These are phyloP conservation scores for Diplogasteroides magnus DNA, from an alignment of 1,140 invertebrate species.

Conservation along the genomic window DNA sequence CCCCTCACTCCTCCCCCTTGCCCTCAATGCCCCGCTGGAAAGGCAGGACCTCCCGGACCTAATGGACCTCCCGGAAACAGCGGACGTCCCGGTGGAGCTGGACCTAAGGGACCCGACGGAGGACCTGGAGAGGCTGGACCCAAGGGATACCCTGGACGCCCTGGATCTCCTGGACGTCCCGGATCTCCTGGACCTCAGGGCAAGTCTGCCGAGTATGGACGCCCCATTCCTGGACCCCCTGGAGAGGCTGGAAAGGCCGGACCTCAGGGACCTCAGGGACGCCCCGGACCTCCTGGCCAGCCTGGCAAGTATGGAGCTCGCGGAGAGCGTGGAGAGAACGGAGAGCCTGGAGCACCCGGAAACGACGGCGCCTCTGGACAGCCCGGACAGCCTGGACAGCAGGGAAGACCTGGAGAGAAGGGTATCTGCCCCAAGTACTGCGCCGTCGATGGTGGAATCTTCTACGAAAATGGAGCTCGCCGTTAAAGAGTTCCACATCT, in stretches of 20 bases:
- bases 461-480: slow-evolving; percentile 50
- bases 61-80: slow-evolving; percentile 29
- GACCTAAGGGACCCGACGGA: slow-evolving; percentile 21
- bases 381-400: slow-evolving; percentile 11
- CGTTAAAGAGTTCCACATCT: slow-evolving; percentile 7
- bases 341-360: slow-evolving; percentile 16
- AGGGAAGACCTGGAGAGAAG: slow-evolving; percentile 22
- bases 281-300: slow-evolving; percentile 21
- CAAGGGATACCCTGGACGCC: slow-evolving; percentile 24
- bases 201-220: slow-evolving; percentile 16
- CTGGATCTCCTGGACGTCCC: slow-evolving; percentile 24
- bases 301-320: slow-evolving; percentile 22
- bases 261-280: slow-evolving; percentile 25
- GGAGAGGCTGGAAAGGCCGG: slow-evolving; percentile 15
- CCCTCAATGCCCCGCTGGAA: slow-evolving; percentile 25
- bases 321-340: slow-evolving; percentile 22
- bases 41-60: slow-evolving; percentile 26
- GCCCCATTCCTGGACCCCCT: slow-evolving; percentile 12
- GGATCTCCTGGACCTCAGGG: slow-evolving; percentile 27
- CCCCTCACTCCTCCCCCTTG: slow-evolving; percentile 28
- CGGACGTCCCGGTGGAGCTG: slow-evolving; percentile 24
- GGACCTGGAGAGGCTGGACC: slow-evolving; percentile 23
- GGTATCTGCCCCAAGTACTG: slow-evolving; percentile 47
- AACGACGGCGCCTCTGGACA: slow-evolving; percentile 17
- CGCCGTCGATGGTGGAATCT: slow-evolving; percentile 48